Percentiles rank a stretch among this genome's conserved stretches.
phyloP scores from a whole-genome alignment of 2,888 invertebrate genomes.

The Cheilosia variabilis region DNA sequence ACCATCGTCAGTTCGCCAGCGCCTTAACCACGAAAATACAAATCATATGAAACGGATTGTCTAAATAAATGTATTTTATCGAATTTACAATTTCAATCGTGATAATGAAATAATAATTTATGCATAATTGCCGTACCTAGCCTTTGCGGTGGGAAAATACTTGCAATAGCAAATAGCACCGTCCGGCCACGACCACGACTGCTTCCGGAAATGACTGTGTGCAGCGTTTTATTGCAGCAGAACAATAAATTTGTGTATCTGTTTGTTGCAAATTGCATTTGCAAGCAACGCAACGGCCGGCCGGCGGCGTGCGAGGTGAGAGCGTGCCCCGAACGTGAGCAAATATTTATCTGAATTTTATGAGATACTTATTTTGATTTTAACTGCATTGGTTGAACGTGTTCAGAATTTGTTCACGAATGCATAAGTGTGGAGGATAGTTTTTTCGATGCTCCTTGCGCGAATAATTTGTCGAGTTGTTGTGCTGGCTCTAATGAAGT shows the following conservation, averaged over 20 bases:
- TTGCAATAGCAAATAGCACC: constrained; percentile 1
- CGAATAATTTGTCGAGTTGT: constrained; percentile 21
- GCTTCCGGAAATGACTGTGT: constrained; percentile 43
- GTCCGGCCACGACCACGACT: background rate
- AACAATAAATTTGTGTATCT: constrained; percentile 64
- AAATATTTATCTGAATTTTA: constrained; percentile 70
- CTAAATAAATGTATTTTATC: constrained; percentile 69
- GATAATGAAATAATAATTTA: constrained; percentile 73
- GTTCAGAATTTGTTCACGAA: constrained; percentile 35
- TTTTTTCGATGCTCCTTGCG: constrained; percentile 1
- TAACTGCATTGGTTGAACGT: constrained; percentile 53
- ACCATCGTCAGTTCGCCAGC: background rate
- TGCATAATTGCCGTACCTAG: constrained; percentile 29
- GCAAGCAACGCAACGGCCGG: background rate
- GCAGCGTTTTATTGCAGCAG: constrained; percentile 49
- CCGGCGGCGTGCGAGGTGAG: constrained; percentile 1
- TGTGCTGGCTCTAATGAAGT: constrained; percentile 58
- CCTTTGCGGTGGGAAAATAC: constrained; percentile 13
- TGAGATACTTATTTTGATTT: constrained; percentile 61
- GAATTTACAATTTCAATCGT: constrained; percentile 72
- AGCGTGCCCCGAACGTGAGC: constrained; percentile 41
- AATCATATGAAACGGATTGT: constrained; percentile 62
- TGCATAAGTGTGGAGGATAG: background rate
- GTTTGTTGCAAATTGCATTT: constrained; percentile 68
- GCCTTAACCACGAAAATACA: constrained; percentile 40